phyloP scores from a whole-genome alignment of 2,888 invertebrate species.

The Tipula confusa region DNA sequence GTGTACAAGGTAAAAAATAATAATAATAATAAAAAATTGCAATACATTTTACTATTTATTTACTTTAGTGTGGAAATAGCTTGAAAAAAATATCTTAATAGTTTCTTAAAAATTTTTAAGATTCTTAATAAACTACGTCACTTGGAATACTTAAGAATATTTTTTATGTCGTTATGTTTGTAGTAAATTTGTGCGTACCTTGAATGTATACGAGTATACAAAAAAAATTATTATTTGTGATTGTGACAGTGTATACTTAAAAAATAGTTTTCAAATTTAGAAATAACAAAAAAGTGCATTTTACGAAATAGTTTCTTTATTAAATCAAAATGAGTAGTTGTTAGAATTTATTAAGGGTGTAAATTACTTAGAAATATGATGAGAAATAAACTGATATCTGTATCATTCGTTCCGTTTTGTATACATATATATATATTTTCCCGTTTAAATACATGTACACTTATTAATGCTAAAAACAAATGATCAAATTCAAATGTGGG shows the following conservation, averaged over 20 bases:
- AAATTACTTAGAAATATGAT: background rate
- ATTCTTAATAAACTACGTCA: background rate
- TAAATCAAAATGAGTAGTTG: background rate
- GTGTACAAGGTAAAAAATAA: constrained; percentile 62
- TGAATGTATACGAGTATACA: background rate
- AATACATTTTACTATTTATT: constrained; percentile 4
- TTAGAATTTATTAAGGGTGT: background rate
- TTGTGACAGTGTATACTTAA: background rate
- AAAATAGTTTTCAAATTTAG: background rate
- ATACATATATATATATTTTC: background rate
- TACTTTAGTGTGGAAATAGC: background rate
- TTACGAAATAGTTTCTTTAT: background rate
- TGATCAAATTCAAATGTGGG: too few relatives aligned
- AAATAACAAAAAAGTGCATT: background rate
- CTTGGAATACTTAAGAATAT: background rate
- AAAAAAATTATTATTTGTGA: background rate
- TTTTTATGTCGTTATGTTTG: background rate
- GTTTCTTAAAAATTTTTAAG: background rate
- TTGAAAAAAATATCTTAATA: background rate
- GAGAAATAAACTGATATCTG: background rate
- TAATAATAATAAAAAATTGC: constrained; percentile 8
- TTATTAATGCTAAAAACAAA: background rate
- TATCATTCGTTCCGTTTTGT: background rate
- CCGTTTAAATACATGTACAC: background rate
- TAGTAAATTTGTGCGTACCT: background rate